Conservation (phyloP, 2,888 invertebrate species). For the Trilocha varians region DNA sequence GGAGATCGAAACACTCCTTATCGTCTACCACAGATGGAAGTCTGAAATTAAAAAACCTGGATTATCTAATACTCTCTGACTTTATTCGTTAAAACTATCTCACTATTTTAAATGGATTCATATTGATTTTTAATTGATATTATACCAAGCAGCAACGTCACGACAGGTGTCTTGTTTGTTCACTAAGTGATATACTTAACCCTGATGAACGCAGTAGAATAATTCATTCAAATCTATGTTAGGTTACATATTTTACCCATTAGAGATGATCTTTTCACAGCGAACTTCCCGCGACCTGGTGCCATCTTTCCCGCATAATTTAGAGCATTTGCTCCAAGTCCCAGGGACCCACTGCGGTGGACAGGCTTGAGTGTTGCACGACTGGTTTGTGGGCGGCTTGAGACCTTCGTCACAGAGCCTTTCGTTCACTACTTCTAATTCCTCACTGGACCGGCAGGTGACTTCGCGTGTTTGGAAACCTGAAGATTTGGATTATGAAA, state of each 20-base stretch:
- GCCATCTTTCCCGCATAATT: conserved; percentile 85
- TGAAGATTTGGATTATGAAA: no score
- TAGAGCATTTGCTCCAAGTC: conserved; percentile 87
- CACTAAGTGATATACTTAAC: no score
- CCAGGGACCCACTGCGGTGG: conserved; percentile 85
- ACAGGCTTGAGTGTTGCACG: conserved; percentile 85
- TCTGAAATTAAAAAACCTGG: no score
- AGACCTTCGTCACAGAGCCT: conserved; percentile 84
- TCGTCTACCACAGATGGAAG: conserved; percentile 82
- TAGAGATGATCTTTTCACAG: conserved; percentile 85
- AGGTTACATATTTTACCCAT: conserved; percentile 62
- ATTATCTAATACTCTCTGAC: no score
- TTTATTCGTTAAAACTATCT: no score
- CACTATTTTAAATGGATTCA: no score
- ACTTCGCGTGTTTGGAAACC: conserved; percentile 85
- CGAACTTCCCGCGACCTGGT: conserved; percentile 79
- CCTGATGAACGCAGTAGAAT: no score
- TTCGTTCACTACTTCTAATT: conserved; percentile 80
- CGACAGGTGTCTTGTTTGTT: no score
- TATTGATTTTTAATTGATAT: no score
- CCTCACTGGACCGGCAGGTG: conserved; percentile 83
- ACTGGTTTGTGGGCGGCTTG: conserved; percentile 80
- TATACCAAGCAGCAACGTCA: no score
- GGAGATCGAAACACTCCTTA: conserved; percentile 77
- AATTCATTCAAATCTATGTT: not conserved